Evolutionary conservation across 1,140 invertebrate species (phyloP), one percentile per base, ranked within the genome.

Genomic region (Zophobas atratus): DNA sequence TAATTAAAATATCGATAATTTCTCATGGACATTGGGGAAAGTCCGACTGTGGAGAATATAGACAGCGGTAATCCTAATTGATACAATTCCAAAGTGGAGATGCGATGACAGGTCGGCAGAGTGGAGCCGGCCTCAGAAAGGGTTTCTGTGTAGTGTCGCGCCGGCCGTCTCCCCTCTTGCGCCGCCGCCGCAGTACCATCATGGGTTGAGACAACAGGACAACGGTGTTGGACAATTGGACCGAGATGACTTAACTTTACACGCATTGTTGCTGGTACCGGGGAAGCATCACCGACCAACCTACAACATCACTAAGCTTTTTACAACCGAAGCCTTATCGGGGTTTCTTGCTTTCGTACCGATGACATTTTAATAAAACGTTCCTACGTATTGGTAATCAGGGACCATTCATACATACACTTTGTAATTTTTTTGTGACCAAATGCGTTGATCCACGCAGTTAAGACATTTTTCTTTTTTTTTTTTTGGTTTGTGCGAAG

Each of bases 101-200:
- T 46, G 36, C 77, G 78, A 60, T 82, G 82, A 81, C 80, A 78
- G 79, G 72, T 78, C 78, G 81, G 76, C 81, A 67, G 81, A 80
- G 76, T 80, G 84, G 84, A 83, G 83, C 84, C 84, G 82, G 73
- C 43, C 70, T 56, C 80, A 83, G 81, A 84, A 84, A 84, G 84
- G 84, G 84, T 84, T 84, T 84, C 84, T 81, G 80, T 84, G 84
- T 84, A 81, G 20, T 76, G 83, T 84, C 84, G 81, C 82, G 83
- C 67, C 82, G 77, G 75, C 67, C 46, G 60, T 67, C 77, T 43
- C 49, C 67, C 71, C 74, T 53, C 77, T 48, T 51, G 8, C 55
- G 34, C 67, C 63, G 2, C 48, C 39, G 70, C 60, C 63, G 48
- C 46, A 38, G 6, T 56, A 32, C 71, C 49, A 20, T 20, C 20